Evolutionary conservation across 2,797 vertebrate species (phyloP), one percentile per base, ranked within the genome.

Genomic region (Poeciliopsis gracilis): DNA sequence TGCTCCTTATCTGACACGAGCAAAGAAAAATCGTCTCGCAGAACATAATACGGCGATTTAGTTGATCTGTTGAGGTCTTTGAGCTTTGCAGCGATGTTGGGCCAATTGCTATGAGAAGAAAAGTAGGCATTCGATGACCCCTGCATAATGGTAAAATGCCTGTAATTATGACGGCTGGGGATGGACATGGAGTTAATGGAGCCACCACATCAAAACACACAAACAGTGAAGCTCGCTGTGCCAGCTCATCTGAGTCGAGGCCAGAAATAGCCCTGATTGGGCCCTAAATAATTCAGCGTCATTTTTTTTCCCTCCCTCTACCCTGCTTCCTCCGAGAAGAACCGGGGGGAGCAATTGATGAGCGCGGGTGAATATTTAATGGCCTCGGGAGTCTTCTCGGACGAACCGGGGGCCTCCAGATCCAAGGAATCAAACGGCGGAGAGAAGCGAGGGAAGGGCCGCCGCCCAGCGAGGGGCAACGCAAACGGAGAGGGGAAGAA

Each of bases 341-440:
- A 92, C 86, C 80, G 63, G 46, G 46, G 83, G 84, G 85, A 94
- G 93, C 90, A 84, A 93, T 91, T 93, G 92, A 94, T 94, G 92
- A 94, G 92, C 90, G 76, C 77, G 36, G 86, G 95, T 96, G 88
- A 95, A 95, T 94, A 94, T 94, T 96, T 94, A 91, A 96, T 88
- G 82, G 74, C 81, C 67, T 85, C 80, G 0, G 0, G 87, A 94
- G 90, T 91, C 88, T 91, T 46, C 89, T 92, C 86, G 90, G 94
- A 93, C 93, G 91, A 88, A 91, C 92, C 72, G 79, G 82, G n/a
- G 87, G 85, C 86, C 79, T 61, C 16, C 49, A 91, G 90, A 89
- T 82, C 75, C 0, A 73, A 87, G 84, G 86, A 93, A 89, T 93
- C 92, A 90, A 93, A 92, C 88, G 75, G 82, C 79, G 80, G 83